Conservation (phyloP, 2,888 invertebrate species). For the Andrena bucephala region DNA sequence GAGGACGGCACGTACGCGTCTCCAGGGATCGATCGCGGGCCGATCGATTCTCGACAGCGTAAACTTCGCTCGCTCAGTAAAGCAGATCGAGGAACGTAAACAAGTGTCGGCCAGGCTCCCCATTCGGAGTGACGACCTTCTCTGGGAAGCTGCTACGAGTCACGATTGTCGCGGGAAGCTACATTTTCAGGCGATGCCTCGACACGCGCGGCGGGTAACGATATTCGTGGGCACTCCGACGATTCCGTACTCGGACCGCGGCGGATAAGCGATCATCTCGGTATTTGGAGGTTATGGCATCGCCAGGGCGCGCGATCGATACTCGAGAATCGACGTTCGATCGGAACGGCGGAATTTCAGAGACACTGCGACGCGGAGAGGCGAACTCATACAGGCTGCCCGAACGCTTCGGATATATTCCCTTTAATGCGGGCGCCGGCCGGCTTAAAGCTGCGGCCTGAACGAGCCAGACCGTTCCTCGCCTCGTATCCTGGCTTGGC, state of each 20-base stretch:
- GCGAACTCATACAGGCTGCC: slow-evolving; percentile 3
- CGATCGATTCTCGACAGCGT: neutral
- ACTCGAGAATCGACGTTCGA: neutral
- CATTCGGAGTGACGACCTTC: slow-evolving; percentile 12
- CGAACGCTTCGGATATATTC: slow-evolving; percentile 74
- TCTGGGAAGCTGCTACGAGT: slow-evolving; percentile 13
- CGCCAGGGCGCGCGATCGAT: neutral
- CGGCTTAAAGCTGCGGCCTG: slow-evolving; percentile 72
- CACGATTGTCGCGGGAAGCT: slow-evolving; percentile 20
- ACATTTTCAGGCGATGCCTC: slow-evolving; percentile 45
- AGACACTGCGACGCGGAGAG: neutral
- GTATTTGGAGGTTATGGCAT: neutral
- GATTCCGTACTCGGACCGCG: slow-evolving; percentile 1
- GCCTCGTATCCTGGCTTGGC: slow-evolving; percentile 1
- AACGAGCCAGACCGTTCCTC: slow-evolving; percentile 31
- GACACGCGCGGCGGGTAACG: neutral
- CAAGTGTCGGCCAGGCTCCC: slow-evolving; percentile 9
- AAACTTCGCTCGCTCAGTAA: neutral
- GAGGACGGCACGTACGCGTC: neutral
- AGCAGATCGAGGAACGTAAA: slow-evolving; percentile 16
- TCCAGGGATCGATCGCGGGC: neutral
- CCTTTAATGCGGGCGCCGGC: slow-evolving; percentile 81
- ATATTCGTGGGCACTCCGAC: slow-evolving; percentile 6
- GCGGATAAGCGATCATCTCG: slow-evolving; percentile 39
- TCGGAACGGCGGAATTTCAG: neutral